Evolutionary conservation across 2,113 vertebrate genomes (phyloP).

Genomic region (Phainopepla nitens): DNA sequence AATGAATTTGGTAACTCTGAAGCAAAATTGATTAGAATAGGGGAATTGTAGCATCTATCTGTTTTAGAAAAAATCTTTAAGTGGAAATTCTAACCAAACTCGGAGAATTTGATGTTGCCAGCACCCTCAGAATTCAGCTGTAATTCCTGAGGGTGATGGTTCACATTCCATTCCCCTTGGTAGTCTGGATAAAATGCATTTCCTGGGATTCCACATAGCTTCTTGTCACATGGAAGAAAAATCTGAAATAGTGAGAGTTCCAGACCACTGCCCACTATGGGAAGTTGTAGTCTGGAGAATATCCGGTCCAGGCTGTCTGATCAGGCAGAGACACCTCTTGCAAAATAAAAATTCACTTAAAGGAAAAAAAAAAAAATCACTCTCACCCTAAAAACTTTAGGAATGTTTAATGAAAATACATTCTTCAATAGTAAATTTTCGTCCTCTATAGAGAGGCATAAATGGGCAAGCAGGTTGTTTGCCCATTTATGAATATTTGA

Average conservation of each 20-base stretch:
- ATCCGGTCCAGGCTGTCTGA: not conserved
- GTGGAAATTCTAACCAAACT: not conserved
- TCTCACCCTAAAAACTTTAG: accelerated
- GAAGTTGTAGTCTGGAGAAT: not conserved
- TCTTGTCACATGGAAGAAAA: not conserved
- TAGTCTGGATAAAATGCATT: not conserved
- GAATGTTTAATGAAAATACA: too few relatives aligned
- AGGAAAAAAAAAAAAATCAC: not conserved
- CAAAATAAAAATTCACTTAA: not conserved
- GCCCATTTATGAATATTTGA: too few relatives aligned
- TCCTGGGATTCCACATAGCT: not conserved
- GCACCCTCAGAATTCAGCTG: not conserved
- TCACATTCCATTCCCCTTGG: not conserved
- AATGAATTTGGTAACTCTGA: not conserved
- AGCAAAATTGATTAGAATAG: not conserved
- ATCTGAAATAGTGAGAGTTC: accelerated
- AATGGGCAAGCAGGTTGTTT: not conserved
- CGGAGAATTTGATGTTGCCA: not conserved
- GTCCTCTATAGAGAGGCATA: not conserved
- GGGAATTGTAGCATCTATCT: not conserved
- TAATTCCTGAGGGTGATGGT: not conserved
- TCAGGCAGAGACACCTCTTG: not conserved
- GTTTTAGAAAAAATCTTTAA: not conserved
- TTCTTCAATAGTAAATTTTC: not conserved
- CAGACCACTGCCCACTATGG: not conserved